phyloP scores from a whole-genome alignment of 2,113 vertebrate genomes.

The Nycticorax nycticorax region DNA sequence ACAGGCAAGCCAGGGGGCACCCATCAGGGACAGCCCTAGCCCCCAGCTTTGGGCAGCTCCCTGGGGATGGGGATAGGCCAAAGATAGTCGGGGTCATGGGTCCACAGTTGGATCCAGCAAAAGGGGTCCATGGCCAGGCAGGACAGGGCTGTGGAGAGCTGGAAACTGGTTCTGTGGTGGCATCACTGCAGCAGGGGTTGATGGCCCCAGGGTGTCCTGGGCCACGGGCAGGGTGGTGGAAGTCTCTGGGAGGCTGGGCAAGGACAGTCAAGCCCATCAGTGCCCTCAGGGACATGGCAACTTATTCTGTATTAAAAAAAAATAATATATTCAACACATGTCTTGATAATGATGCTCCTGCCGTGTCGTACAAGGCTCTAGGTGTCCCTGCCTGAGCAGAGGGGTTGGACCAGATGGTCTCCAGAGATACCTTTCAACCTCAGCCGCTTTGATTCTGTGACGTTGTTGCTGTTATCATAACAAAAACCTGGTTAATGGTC shows the following conservation, averaged over 20 bases:
- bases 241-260: not conserved
- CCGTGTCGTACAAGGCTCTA: not conserved
- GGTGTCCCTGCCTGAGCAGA: not conserved
- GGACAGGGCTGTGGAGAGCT: not conserved
- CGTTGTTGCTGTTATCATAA: not conserved
- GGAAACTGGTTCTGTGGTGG: fast-evolving
- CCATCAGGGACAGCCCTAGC: not conserved
- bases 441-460: not conserved
- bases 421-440: not conserved
- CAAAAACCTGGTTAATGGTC: not conserved
- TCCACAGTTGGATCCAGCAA: not conserved
- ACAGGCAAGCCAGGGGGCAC: not conserved
- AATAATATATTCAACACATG: not conserved
- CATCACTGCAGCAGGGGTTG: not conserved
- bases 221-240: too few species aligned
- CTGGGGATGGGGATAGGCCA: not conserved
- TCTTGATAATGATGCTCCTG: not conserved
- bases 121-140: too few species aligned
- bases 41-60: not conserved
- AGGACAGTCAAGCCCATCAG: not conserved
- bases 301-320: not conserved
- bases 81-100: not conserved
- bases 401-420: not conserved
- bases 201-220: too few species aligned
- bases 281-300: not conserved